These are phyloP conservation scores for Tokudaia muenninki DNA, from an alignment of 2,797 vertebrate genomes.

Conservation along the genomic window DNA sequence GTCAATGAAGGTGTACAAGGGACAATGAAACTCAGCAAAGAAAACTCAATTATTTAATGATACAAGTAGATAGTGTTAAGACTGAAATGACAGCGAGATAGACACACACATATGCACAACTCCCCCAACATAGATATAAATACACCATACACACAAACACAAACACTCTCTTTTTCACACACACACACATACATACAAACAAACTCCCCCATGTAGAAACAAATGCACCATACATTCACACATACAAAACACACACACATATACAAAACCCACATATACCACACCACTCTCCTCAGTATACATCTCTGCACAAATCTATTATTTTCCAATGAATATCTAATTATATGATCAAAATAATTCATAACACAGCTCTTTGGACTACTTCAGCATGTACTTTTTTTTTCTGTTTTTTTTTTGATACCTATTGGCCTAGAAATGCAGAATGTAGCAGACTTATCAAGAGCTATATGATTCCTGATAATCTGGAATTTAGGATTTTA, in stretches of 20 bases:
- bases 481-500: neutral
- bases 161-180: neutral
- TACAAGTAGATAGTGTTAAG: neutral
- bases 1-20: no score
- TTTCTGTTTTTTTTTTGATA: conserved; percentile 37
- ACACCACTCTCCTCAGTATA: neutral
- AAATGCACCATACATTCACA: neutral
- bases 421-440: conserved; percentile 8
- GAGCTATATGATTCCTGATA: neutral
- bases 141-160: neutral
- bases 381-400: neutral
- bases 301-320: neutral
- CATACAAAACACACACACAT: no score
- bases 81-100: neutral
- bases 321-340: neutral
- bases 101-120: neutral
- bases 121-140: neutral
- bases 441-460: neutral
- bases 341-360: neutral
- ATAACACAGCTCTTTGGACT: neutral
- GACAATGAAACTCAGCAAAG: neutral
- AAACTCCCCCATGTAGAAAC: neutral
- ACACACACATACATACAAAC: neutral
- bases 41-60: neutral
- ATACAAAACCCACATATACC: neutral